Evolutionary conservation across 64 coral and sea anemone species (phyloP).

Genomic region (Montipora sp.): DNA sequence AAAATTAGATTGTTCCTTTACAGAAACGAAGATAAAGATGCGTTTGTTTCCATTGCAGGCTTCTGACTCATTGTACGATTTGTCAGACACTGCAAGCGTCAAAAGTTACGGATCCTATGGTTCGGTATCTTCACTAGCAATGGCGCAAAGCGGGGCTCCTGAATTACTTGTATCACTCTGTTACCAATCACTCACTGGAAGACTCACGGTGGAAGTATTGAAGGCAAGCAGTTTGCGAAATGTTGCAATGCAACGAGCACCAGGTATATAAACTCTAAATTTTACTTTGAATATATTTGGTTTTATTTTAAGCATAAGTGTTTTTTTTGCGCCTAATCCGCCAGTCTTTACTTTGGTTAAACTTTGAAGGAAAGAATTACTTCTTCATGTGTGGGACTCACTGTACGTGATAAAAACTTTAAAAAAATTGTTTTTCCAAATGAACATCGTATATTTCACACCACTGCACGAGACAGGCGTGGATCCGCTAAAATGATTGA

Average conservation of each 20-base stretch:
- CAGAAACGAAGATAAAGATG: neutral
- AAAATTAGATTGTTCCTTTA: neutral
- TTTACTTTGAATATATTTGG: too few relatives aligned
- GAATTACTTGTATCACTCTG: constrained; percentile 96
- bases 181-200: constrained; percentile 96
- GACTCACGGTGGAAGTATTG: constrained; percentile 95
- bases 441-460: too few relatives aligned
- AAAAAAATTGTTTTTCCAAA: too few relatives aligned
- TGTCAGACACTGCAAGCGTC: constrained; percentile 96
- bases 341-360: too few relatives aligned
- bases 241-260: constrained; percentile 93
- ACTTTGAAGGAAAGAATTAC: neutral
- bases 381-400: neutral
- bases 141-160: constrained; percentile 89
- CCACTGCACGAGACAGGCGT: neutral
- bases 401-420: too few relatives aligned
- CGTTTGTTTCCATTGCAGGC: constrained; percentile 44
- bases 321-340: neutral
- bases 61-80: constrained; percentile 98
- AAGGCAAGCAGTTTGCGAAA: constrained; percentile 98
- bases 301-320: neutral
- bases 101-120: constrained; percentile 80
- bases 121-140: constrained; percentile 92
- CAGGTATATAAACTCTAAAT: constrained; percentile 57
- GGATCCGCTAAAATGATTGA: neutral